These are phyloP conservation scores for Diprion similis DNA, from an alignment of 1,140 invertebrate genomes.

Conservation along the genomic window DNA sequence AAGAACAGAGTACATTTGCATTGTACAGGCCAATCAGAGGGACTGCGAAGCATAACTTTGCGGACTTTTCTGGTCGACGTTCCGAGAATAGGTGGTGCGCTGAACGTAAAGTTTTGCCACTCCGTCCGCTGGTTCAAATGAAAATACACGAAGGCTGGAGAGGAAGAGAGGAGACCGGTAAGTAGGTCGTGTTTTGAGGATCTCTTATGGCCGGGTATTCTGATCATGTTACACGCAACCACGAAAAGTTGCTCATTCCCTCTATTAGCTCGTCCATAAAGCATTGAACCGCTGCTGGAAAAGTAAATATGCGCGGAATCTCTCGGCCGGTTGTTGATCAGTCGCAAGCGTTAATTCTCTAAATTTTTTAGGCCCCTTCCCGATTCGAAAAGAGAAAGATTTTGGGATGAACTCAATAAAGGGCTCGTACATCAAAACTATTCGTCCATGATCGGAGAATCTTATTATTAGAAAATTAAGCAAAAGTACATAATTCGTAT, in stretches of 20 bases:
- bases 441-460: no score
- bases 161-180: neutral
- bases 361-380: neutral
- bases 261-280: neutral
- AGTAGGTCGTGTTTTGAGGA: constrained; percentile 1
- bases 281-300: neutral
- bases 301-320: neutral
- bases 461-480: no score
- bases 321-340: neutral
- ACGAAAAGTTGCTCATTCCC: no score
- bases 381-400: no score
- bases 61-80: neutral
- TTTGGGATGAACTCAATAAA: no score
- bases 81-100: neutral
- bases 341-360: neutral
- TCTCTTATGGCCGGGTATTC: neutral
- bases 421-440: no score
- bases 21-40: no score
- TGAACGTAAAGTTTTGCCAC: neutral
- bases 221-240: no score
- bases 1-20: no score
- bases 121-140: neutral
- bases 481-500: no score
- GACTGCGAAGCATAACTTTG: neutral
- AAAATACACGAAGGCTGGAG: neutral